Conservation (phyloP, 2,797 vertebrate genomes). For the Sorex maritimensis region DNA sequence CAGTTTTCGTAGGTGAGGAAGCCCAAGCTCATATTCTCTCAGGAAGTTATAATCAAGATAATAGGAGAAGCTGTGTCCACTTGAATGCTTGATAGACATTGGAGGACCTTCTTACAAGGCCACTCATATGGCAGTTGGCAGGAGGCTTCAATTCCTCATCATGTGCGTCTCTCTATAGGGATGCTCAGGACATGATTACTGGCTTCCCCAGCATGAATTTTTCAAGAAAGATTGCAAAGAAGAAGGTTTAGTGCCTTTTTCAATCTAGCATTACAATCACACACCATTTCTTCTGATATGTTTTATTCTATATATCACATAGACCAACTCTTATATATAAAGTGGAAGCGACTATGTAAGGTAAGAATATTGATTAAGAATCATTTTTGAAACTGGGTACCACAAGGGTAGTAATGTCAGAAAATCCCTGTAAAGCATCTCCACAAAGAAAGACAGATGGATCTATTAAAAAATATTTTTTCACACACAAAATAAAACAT, state of each 20-base stretch:
- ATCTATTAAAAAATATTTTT: not conserved
- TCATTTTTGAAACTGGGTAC: not conserved
- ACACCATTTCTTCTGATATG: not conserved
- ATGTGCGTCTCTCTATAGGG: not conserved
- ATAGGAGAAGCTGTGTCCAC: not conserved
- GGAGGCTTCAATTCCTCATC: not conserved
- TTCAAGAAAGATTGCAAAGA: not conserved
- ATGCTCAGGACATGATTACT: not conserved
- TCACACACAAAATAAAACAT: not conserved
- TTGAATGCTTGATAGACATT: not conserved
- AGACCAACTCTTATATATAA: not conserved
- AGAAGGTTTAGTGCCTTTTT: not conserved
- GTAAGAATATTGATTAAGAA: not conserved
- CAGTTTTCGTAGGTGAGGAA: constrained; percentile 5
- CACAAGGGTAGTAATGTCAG: not conserved
- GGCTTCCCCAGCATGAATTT: not conserved
- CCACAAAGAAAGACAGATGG: not conserved
- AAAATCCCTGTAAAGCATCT: not conserved
- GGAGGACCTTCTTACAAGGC: not conserved
- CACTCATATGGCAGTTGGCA: not conserved
- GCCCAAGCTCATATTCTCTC: not conserved
- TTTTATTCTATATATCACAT: not conserved
- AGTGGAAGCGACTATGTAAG: not conserved
- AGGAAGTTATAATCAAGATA: constrained; percentile 9
- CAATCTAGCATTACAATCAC: not conserved